Base-by-base conservation (phyloP, 2,797 vertebrate species). In the Merluccius polli region DNA sequence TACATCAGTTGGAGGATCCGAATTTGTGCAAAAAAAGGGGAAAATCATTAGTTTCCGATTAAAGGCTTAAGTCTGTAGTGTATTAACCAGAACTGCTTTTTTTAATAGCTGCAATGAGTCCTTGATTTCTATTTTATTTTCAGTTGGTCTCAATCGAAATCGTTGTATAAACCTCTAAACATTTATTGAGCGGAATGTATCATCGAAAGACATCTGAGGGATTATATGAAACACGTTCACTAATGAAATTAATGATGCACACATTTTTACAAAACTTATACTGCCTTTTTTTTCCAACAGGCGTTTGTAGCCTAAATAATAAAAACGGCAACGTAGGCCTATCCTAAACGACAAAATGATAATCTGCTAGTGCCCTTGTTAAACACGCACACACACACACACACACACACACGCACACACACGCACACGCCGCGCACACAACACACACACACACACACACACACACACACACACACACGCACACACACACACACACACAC, bases 131-230 rank as follows among this genome's bases (percentile, higher is more conserved):
- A 27, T 65, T 65, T 65, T 24, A 65, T 27, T 65, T 27, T 65
- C 8, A 65, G 59, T 65, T 65, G 59, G 59, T 65, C 59, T 65
- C 59, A 59, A 65, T 65, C 59, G 59, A 27, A 65, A 63, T 63
- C 52, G 52, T 63, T 27, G 11, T 27, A 63, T 63, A 18, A 63
- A 63, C 21, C 31, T 75, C 44, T 1, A 73, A 81, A 72, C 73
- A 71, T 70, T 30, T 15, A 63, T 6, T 21, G 30, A 36, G 33
- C 36, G 27, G 21, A n/a, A 65, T 16, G 68, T 83, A 78, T 76
- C 79, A 75, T 79, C 78, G 33, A 70, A 35, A 24, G 69, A 30
- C 44, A 48, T 48, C 16, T 48, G 52, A 59, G 52, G 52, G 59
- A 65, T 65, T 65, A 65, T 27, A 27, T 65, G 59, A 65, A 18